These are phyloP conservation scores for Dermatemys mawii DNA, from an alignment of 2,113 vertebrate species.

Conservation along the genomic window DNA sequence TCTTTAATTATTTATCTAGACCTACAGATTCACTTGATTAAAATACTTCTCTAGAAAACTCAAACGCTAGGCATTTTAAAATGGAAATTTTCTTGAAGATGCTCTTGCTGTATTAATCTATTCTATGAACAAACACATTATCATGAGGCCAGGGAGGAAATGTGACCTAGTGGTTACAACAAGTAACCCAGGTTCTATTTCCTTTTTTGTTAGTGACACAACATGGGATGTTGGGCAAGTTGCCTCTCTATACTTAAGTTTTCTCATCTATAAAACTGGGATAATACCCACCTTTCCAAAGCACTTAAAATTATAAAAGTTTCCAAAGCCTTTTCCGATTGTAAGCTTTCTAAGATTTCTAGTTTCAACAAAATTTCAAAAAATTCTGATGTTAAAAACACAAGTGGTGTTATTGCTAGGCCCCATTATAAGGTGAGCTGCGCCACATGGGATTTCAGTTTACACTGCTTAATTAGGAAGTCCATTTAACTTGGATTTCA, in stretches of 20 bases:
- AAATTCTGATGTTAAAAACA: not conserved
- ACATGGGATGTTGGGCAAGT: no score
- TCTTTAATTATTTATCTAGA: not conserved
- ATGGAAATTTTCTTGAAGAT: not conserved
- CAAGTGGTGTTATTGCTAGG: not conserved
- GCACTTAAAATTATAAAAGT: no score
- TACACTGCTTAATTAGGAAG: not conserved
- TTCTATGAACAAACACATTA: not conserved
- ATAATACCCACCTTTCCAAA: no score
- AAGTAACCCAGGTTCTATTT: no score
- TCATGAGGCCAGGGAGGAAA: not conserved
- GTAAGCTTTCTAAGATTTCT: not conserved
- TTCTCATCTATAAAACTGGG: no score
- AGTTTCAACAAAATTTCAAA: not conserved
- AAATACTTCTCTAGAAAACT: not conserved
- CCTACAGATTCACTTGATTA: not conserved
- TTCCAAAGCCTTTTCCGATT: no score
- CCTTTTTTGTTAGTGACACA: no score
- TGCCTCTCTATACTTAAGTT: no score
- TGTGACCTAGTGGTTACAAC: no score
- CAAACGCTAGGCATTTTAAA: not conserved
- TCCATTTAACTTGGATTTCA: not conserved
- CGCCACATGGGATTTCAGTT: not conserved
- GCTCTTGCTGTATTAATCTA: not conserved
- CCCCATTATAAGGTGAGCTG: not conserved